Evolutionary conservation across 2,113 vertebrate genomes (phyloP).

Genomic region (Callaeas wilsoni): DNA sequence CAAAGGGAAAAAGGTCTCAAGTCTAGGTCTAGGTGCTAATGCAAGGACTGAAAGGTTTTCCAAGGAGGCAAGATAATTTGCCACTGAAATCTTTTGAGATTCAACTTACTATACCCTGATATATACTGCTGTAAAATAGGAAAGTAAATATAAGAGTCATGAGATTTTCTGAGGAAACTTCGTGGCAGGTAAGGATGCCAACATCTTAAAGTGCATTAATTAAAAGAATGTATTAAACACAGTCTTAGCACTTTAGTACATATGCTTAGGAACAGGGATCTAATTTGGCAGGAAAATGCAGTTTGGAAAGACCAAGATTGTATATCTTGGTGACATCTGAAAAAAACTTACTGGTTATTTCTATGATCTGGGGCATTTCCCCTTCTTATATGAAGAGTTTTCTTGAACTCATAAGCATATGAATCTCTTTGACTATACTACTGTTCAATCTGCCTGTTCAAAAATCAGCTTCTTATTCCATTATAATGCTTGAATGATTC

Average conservation of each 20-base stretch:
- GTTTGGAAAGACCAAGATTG: neutral
- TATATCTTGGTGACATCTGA: neutral
- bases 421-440: constrained; percentile 54
- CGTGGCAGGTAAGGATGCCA: neutral
- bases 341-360: neutral
- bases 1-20: neutral
- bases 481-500: constrained; percentile 73
- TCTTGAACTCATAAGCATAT: constrained; percentile 54
- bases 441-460: constrained; percentile 58
- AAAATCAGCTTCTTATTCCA: constrained; percentile 67
- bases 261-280: neutral
- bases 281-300: neutral
- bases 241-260: neutral
- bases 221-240: neutral
- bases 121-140: neutral
- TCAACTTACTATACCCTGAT: neutral
- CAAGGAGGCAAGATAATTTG: neutral
- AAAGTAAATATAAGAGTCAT: neutral
- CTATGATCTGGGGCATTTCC: neutral
- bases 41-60: neutral
- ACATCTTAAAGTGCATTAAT: neutral
- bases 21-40: neutral
- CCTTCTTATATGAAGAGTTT: neutral
- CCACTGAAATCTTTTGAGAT: neutral
- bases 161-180: neutral